Conservation (phyloP, 2,797 vertebrate genomes). For the Hylomyscus alleni region DNA sequence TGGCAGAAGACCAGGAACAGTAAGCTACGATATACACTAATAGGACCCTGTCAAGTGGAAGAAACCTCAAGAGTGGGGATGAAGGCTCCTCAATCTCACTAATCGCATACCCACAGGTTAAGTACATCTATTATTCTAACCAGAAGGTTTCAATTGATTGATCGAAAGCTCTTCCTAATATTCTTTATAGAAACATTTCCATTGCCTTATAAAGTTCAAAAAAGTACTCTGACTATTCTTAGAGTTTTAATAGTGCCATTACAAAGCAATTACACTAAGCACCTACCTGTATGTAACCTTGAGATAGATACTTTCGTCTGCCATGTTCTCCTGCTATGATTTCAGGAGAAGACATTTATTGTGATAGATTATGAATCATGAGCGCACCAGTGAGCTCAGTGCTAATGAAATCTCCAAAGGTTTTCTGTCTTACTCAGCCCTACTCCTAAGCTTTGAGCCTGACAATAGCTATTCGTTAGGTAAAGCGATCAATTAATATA, state of each 20-base stretch:
- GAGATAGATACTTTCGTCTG: slow-evolving; percentile 67
- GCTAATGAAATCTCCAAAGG: slow-evolving; percentile 51
- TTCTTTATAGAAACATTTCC: slow-evolving; percentile 74
- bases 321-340: slow-evolving; percentile 67
- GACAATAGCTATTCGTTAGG: slow-evolving; percentile 43
- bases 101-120: slow-evolving; percentile 34
- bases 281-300: slow-evolving; percentile 77
- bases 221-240: slow-evolving; percentile 70
- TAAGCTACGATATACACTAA: not conserved
- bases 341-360: slow-evolving; percentile 76
- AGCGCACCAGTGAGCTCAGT: slow-evolving; percentile 48
- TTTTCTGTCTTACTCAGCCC: slow-evolving; percentile 52
- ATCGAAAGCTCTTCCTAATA: slow-evolving; percentile 75
- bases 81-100: slow-evolving; percentile 21
- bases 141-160: slow-evolving; percentile 61
- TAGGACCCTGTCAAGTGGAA: not conserved
- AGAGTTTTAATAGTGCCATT: slow-evolving; percentile 81
- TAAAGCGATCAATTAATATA: not conserved
- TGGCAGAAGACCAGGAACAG: slow-evolving; percentile 37
- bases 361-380: slow-evolving; percentile 68
- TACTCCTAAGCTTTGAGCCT: not conserved
- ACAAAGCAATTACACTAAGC: slow-evolving; percentile 77
- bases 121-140: slow-evolving; percentile 70
- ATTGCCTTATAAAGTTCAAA: slow-evolving; percentile 71
- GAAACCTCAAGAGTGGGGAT: not conserved